A percentile compares a stretch with the other conserved stretches of the same genome.
Evolutionary conservation across 1,140 invertebrate species (phyloP).

Genomic region (Scaptomyza hsui): DNA sequence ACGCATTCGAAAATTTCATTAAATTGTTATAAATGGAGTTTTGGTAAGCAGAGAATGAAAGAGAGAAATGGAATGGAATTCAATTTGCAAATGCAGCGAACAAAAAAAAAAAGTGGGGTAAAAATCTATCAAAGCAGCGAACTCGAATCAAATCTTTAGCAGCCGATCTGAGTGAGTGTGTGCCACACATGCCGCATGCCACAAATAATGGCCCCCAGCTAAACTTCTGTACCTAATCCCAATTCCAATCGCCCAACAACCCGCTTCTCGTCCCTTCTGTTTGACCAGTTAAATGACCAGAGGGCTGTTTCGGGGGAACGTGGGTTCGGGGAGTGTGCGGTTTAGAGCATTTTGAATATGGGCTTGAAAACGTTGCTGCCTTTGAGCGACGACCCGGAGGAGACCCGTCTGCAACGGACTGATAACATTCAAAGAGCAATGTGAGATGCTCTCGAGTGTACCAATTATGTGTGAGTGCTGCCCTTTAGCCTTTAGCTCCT

Average conservation of each 20-base stretch:
- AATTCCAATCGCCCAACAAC: constrained; percentile 37
- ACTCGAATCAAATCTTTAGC: constrained; percentile 61
- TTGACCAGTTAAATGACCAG: constrained; percentile 59
- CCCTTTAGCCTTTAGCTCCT: neutral
- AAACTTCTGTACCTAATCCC: constrained; percentile 24
- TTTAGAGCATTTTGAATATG: constrained; percentile 70
- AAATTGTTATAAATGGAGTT: constrained; percentile 79
- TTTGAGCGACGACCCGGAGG: constrained; percentile 16
- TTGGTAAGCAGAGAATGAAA: neutral
- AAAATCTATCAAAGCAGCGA: constrained; percentile 64
- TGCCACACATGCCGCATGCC: constrained; percentile 27
- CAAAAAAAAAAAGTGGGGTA: constrained; percentile 5
- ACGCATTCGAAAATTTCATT: constrained; percentile 82
- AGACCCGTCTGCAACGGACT: constrained; percentile 61
- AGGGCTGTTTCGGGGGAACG: neutral
- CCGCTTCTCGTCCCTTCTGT: constrained; percentile 24
- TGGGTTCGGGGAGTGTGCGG: neutral
- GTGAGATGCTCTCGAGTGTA: constrained; percentile 36
- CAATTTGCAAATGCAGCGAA: constrained; percentile 73
- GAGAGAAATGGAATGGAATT: constrained; percentile 52
- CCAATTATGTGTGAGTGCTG: constrained; percentile 72
- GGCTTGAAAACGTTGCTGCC: constrained; percentile 50
- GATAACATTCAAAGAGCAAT: constrained; percentile 68
- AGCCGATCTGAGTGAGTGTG: constrained; percentile 55
- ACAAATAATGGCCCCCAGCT: constrained; percentile 47